These are phyloP conservation scores for Zaprionus obscuricornis DNA, from an alignment of 2,888 invertebrate genomes.

Conservation along the genomic window DNA sequence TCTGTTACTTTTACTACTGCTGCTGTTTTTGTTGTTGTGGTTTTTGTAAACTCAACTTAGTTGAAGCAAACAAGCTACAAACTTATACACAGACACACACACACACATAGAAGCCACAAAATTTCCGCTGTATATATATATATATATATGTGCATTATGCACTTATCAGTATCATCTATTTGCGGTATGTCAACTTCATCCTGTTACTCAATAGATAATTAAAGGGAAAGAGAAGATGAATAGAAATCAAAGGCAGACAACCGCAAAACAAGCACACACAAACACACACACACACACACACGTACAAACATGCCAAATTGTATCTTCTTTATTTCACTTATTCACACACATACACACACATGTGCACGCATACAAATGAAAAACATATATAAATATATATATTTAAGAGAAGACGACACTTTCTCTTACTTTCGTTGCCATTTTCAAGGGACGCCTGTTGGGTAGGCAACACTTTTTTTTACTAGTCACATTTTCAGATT, in stretches of 20 bases:
- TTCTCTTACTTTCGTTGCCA: constrained; percentile 36
- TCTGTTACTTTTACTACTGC: too few species aligned
- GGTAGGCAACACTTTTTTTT: constrained; percentile 63
- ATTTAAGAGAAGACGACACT: constrained; percentile 26
- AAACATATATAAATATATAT: constrained; percentile 10
- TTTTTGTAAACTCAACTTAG: constrained; percentile 51
- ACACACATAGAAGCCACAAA: constrained; percentile 38
- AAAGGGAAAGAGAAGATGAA: not conserved
- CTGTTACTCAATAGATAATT: constrained; percentile 48
- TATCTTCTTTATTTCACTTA: constrained; percentile 8
- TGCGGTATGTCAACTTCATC: constrained; percentile 60
- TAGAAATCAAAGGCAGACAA: constrained; percentile 11
- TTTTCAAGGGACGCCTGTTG: constrained; percentile 42
- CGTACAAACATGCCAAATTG: not conserved
- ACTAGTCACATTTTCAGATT: constrained; percentile 30
- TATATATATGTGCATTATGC: constrained; percentile 58
- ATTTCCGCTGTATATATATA: constrained; percentile 50
- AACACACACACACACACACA: too few species aligned
- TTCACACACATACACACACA: not conserved
- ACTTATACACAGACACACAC: constrained; percentile 12
- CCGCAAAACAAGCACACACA: constrained; percentile 19
- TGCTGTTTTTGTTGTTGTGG: constrained; percentile 34
- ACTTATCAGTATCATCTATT: constrained; percentile 73
- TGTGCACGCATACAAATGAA: not conserved
- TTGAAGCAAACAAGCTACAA: constrained; percentile 37